A percentile compares a stretch with the other conserved stretches of the same genome.
Evolutionary conservation across 1,140 invertebrate genomes (phyloP).

Genomic region (Drosophila pseudoobscura): DNA sequence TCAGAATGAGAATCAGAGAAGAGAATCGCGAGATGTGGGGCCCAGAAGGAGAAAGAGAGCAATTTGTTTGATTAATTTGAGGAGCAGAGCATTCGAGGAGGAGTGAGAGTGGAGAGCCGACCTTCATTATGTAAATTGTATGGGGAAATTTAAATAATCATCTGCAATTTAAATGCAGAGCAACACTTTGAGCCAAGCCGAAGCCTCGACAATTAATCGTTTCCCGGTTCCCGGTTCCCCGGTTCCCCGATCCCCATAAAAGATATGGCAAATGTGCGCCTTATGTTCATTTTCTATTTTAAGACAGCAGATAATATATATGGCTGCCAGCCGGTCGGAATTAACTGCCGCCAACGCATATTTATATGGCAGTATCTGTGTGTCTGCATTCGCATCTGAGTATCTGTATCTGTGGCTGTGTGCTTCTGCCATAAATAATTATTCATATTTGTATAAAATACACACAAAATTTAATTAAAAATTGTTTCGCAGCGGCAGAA

Average conservation of each 20-base stretch:
- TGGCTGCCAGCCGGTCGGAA: constrained; percentile 51
- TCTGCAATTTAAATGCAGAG: constrained; percentile 80
- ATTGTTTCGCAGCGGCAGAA: constrained; percentile 55
- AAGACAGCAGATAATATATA: constrained; percentile 66
- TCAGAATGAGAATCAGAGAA: not conserved
- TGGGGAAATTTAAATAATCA: constrained; percentile 81
- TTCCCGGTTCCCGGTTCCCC: constrained; percentile 3
- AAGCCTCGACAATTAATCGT: constrained; percentile 74
- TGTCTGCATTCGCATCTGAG: not conserved
- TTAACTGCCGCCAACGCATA: constrained; percentile 67
- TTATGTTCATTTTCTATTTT: constrained; percentile 79
- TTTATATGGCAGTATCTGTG: constrained; percentile 22
- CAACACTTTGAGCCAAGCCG: constrained; percentile 59
- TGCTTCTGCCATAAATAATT: constrained; percentile 73
- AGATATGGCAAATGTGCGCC: constrained; percentile 75
- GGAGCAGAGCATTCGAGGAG: constrained; percentile 14
- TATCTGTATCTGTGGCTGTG: constrained; percentile 28
- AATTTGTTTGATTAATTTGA: constrained; percentile 81
- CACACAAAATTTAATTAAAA: constrained; percentile 81
- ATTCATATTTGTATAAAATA: constrained; percentile 82
- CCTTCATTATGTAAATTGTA: constrained; percentile 82
- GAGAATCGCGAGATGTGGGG: constrained; percentile 18
- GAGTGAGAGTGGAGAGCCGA: constrained; percentile 30
- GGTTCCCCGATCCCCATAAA: constrained; percentile 33
- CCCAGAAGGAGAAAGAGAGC: constrained; percentile 62